Percentiles rank a stretch among this genome's conserved stretches.
Conservation (phyloP, 2,797 vertebrate species). For the Sebastes steindachneri region DNA sequence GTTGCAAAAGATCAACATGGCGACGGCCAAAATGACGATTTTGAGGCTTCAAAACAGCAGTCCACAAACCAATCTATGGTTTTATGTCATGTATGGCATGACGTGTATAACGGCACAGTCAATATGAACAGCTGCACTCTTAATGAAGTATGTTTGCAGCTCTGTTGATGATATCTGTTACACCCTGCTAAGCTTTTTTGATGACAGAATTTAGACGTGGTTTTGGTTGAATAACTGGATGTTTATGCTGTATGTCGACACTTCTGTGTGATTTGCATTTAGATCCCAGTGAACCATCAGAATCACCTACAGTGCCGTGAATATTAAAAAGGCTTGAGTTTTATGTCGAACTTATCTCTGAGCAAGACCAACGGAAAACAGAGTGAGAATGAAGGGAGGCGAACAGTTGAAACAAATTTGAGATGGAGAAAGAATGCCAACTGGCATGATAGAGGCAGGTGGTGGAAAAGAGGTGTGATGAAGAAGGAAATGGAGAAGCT, state of each 20-base stretch:
- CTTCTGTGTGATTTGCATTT: neutral
- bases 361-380: neutral
- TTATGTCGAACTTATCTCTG: neutral
- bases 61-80: too few relatives aligned
- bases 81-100: neutral
- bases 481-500: neutral
- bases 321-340: neutral
- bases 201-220: neutral
- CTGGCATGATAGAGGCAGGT: neutral
- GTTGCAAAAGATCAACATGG: accelerated
- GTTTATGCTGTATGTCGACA: neutral
- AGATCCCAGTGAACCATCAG: neutral
- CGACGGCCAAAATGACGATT: accelerated
- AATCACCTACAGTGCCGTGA: neutral
- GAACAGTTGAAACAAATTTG: neutral
- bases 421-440: neutral
- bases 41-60: too few relatives aligned
- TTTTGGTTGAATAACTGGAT: neutral
- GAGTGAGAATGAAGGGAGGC: neutral
- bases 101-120: neutral
- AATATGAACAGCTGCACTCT: neutral
- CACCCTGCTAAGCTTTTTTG: too few relatives aligned
- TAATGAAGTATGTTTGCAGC: neutral
- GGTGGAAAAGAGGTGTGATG: neutral
- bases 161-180: neutral